Evolutionary conservation across 2,113 vertebrate genomes (phyloP).

Genomic region (Parotia lawesii): DNA sequence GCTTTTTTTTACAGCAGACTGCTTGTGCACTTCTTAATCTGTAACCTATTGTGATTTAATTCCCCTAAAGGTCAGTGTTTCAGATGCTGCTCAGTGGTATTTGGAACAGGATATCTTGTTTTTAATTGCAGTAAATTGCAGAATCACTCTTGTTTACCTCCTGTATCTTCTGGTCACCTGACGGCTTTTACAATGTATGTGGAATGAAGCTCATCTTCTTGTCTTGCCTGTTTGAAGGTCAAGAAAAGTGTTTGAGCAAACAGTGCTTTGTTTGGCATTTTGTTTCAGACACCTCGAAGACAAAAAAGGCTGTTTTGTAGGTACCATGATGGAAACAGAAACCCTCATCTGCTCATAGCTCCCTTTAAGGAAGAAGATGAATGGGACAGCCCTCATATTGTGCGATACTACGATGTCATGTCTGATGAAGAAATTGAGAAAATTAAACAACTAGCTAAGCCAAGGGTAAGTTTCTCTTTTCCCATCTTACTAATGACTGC

Average conservation of each 20-base stretch:
- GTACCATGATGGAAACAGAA: conserved; percentile 83
- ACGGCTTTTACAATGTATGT: background rate
- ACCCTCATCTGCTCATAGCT: conserved; percentile 86
- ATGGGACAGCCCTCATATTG: conserved; percentile 94
- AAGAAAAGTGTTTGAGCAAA: background rate
- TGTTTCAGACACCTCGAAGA: conserved; percentile 78
- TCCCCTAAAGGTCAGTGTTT: background rate
- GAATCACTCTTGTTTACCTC: background rate
- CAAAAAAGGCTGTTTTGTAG: conserved; percentile 90
- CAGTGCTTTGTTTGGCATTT: background rate
- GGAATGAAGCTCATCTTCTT: background rate
- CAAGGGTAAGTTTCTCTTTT: conserved; percentile 78
- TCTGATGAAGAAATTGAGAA: conserved; percentile 87
- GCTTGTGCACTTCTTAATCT: background rate
- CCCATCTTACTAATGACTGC: background rate
- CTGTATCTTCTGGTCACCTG: background rate
- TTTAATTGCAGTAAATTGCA: background rate
- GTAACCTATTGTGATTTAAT: background rate
- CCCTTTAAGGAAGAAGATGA: conserved; percentile 94
- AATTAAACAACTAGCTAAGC: conserved; percentile 92
- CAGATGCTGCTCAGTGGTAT: background rate
- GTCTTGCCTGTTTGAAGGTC: background rate
- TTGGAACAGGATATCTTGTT: background rate
- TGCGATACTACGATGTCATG: conserved; percentile 86
- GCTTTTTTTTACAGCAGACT: background rate